phyloP scores from a whole-genome alignment of 2,888 invertebrate species.

The Hydrotaea diabolus region DNA sequence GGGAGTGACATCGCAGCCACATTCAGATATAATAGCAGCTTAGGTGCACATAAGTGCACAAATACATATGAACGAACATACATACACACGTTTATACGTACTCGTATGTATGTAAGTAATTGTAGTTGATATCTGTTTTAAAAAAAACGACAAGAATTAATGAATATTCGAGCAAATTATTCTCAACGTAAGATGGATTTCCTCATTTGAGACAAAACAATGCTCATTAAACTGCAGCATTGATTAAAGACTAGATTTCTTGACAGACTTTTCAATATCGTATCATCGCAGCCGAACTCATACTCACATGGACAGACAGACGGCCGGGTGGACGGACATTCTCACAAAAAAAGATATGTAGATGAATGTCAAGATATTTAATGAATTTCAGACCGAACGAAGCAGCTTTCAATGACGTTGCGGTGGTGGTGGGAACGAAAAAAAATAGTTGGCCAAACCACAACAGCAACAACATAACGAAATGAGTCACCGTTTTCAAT shows the following conservation, averaged over 20 bases:
- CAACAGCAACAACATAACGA: not conserved
- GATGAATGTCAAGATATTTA: constrained; percentile 20
- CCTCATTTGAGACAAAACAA: constrained; percentile 3
- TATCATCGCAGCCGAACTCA: not conserved
- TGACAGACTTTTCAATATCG: constrained; percentile 8
- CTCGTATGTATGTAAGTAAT: not conserved
- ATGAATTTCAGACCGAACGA: constrained; percentile 5
- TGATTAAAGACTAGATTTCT: constrained; percentile 12
- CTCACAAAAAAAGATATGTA: not conserved
- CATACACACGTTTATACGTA: not conserved
- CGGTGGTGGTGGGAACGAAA: not conserved
- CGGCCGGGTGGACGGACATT: not conserved
- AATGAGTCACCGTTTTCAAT: constrained; percentile 17
- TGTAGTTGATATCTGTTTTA: not conserved
- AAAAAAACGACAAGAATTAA: not conserved
- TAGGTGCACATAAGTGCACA: not conserved
- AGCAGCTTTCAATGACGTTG: not conserved
- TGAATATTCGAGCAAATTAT: constrained; percentile 29
- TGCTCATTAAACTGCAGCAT: constrained; percentile 11
- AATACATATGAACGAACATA: not conserved
- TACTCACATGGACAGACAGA: not conserved
- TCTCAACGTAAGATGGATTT: constrained; percentile 8
- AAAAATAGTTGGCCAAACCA: not conserved
- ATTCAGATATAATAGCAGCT: not conserved
- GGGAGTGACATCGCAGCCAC: constrained; percentile 15